These are phyloP conservation scores for Alces alces DNA, from an alignment of 2,113 vertebrate species.

Conservation along the genomic window DNA sequence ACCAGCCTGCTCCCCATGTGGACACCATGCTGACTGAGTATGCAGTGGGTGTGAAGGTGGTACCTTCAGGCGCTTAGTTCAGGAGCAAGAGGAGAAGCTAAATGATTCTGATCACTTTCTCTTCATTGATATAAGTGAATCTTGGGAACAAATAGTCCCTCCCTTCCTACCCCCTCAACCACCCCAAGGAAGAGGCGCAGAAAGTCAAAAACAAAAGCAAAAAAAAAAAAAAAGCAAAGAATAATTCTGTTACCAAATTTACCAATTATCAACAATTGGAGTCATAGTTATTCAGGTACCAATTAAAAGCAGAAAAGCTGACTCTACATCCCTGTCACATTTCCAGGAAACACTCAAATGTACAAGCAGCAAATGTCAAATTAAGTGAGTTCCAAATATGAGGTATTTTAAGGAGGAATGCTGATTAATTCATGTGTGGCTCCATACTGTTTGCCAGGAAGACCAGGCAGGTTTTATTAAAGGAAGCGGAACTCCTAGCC, in stretches of 20 bases:
- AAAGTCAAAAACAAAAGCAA: slow-evolving; percentile 10
- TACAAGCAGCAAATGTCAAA: not conserved
- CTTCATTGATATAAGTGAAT: not conserved
- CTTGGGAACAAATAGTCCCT: not conserved
- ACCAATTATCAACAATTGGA: slow-evolving; percentile 9
- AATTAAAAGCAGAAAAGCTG: slow-evolving; percentile 8
- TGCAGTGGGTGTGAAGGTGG: not conserved
- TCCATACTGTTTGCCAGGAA: not conserved
- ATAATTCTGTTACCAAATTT: not conserved
- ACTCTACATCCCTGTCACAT: not conserved
- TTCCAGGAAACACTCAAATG: slow-evolving; percentile 41
- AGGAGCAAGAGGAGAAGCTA: not conserved
- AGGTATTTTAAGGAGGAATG: not conserved
- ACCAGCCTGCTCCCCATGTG: not conserved
- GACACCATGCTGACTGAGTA: not conserved
- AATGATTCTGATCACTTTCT: not conserved
- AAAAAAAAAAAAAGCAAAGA: slow-evolving; percentile 16
- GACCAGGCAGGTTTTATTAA: not conserved
- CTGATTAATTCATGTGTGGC: not conserved
- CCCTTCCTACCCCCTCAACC: not conserved
- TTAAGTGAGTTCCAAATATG: not conserved
- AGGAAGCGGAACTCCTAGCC: not conserved
- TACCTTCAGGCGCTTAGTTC: not conserved
- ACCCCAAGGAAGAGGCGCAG: not conserved
- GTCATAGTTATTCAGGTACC: not conserved